Base-by-base conservation (phyloP, 1,140 invertebrate species). In the Ptiloglossa arizonensis region DNA sequence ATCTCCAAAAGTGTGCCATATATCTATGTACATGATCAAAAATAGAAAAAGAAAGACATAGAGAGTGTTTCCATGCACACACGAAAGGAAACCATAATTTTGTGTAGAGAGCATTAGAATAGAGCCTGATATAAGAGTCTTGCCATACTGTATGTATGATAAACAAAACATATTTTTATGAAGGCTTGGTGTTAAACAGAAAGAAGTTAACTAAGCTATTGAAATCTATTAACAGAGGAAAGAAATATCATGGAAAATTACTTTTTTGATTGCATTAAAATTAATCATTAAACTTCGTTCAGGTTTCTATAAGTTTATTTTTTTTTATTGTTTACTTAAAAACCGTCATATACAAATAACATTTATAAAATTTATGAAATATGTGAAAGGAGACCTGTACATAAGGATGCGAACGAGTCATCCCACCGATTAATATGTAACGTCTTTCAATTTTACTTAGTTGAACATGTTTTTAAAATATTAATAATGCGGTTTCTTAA, bases 91-190 rank as follows among this genome's bases (percentile, higher is more conserved):
- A 81, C 70, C 66, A 78, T 81, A 86, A 82, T 87, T 87, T 88
- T 86, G 80, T 73, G 69, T 81, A 74, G 56, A 56, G 41, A 68
- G 80, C 64, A 75, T 73, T 82, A 85, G 81, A 80, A 71, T 85
- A 88, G 74, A 87, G 68, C 77, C 82, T 86, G 80, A 85, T 80
- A 59, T 50, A 80, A 89, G 71, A 86, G 80, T 90, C 87, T 87
- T 87, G 88, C 82, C 85, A 86, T 89, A 89, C 59, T 79, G 68
- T 63, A 77, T 63, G 78, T 81, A 80, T 79, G 81, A 82, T 69
- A 86, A 86, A 82, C 81, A 85, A 83, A 91, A 82, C 73, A 90
- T 91, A 90, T 91, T 91, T 91, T 91, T 91, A 87, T 91, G 86
- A 82, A 86, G 89, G 87, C 80, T 87, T 81, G 70, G 75, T 84